phyloP scores from a whole-genome alignment of 2,113 vertebrate species.

The Hassar affinis region DNA sequence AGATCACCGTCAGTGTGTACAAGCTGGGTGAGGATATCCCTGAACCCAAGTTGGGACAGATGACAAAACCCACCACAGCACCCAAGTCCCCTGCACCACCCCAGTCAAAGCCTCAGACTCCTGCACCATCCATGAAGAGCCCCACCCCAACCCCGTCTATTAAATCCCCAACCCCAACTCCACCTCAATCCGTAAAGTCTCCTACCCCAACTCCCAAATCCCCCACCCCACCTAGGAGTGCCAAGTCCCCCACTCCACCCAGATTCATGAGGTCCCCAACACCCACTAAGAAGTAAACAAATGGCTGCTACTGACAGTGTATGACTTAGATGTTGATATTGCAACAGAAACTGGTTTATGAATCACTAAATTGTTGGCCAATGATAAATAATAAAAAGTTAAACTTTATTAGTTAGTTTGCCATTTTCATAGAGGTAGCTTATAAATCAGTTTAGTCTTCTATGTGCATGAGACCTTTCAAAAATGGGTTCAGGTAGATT shows the following conservation, averaged over 20 bases:
- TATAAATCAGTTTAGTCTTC: background rate
- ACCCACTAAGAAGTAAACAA: conserved; percentile 66
- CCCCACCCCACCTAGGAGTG: conserved; percentile 48
- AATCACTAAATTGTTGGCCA: conserved; percentile 6
- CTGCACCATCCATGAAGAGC: conserved; percentile 56
- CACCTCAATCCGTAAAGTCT: conserved; percentile 59
- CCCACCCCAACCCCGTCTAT: conserved; percentile 50
- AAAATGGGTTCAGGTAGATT: background rate
- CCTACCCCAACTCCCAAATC: conserved; percentile 55
- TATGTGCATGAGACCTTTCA: background rate
- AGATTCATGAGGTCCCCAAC: conserved; percentile 45
- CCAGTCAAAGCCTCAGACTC: conserved; percentile 48
- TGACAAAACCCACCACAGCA: conserved; percentile 62
- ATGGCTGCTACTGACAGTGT: conserved; percentile 26
- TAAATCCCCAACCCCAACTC: conserved; percentile 65
- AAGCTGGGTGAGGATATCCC: conserved; percentile 86
- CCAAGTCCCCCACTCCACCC: conserved; percentile 50
- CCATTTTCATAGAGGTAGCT: background rate
- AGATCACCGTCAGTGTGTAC: conserved; percentile 96
- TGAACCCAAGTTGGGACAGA: conserved; percentile 76
- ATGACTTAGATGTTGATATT: conserved; percentile 22
- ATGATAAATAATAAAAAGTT: background rate
- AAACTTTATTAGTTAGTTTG: background rate
- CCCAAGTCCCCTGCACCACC: conserved; percentile 51
- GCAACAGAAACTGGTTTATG: conserved; percentile 10